Conservation (phyloP, 2,888 invertebrate species). For the Osmoderma eremita region DNA sequence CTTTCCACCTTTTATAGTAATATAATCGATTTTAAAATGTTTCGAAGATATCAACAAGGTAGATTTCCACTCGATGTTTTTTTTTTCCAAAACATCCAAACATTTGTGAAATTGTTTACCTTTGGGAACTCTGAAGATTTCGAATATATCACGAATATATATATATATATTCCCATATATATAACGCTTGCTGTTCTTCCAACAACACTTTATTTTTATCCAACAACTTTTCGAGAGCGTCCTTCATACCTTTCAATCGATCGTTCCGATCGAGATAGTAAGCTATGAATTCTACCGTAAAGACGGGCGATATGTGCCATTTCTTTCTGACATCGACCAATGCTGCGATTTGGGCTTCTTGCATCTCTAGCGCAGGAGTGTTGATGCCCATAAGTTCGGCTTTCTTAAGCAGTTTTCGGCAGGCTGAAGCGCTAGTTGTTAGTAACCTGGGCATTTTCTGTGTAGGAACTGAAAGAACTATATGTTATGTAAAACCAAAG, state of each 20-base stretch:
- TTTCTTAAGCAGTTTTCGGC: conserved; percentile 82
- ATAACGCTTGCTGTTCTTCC: conserved; percentile 81
- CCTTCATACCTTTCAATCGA: conserved; percentile 81
- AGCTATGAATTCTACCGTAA: conserved; percentile 93
- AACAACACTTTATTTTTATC: conserved; percentile 79
- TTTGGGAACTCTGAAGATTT: too few species aligned
- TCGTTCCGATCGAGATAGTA: conserved; percentile 92
- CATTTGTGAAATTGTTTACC: too few species aligned
- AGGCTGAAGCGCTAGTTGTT: conserved; percentile 90
- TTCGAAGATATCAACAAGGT: too few species aligned
- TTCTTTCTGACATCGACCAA: conserved; percentile 89
- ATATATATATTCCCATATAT: too few species aligned
- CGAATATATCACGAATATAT: too few species aligned
- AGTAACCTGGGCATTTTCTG: conserved; percentile 93
- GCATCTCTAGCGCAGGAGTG: conserved; percentile 81
- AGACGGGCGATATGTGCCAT: conserved; percentile 94
- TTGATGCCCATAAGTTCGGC: conserved; percentile 92
- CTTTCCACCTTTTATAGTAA: too few species aligned
- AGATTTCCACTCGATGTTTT: too few species aligned
- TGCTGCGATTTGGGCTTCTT: conserved; percentile 84
- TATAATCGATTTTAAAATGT: too few species aligned
- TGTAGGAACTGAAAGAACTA: conserved; percentile 77
- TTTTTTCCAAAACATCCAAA: too few species aligned
- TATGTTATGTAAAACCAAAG: conserved; percentile 24
- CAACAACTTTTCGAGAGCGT: conserved; percentile 78